Percentiles rank a stretch among this genome's conserved stretches.
Evolutionary conservation across 2,888 invertebrate species (phyloP).

Genomic region (Calephelis perditalis): DNA sequence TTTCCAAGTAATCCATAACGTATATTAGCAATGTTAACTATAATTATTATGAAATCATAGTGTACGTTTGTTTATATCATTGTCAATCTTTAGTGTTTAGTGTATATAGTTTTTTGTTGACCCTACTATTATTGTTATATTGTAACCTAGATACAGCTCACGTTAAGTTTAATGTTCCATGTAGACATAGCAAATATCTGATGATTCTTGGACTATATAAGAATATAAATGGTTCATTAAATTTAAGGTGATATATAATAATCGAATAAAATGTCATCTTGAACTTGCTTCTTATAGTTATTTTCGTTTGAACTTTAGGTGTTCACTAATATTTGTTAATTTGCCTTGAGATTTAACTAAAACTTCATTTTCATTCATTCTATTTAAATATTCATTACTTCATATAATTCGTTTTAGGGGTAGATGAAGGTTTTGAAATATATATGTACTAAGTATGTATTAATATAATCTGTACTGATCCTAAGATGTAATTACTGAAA

Average conservation of each 20-base stretch:
- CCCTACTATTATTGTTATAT: slow-evolving; percentile 56
- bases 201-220: no score
- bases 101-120: slow-evolving; percentile 71
- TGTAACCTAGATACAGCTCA: slow-evolving; percentile 31
- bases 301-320: slow-evolving; percentile 44
- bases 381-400: slow-evolving; percentile 7
- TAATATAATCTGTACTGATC: slow-evolving; percentile 7
- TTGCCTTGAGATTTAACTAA: slow-evolving; percentile 36
- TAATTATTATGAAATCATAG: slow-evolving; percentile 26
- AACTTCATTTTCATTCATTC: slow-evolving; percentile 28
- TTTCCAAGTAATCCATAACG: slow-evolving; percentile 15
- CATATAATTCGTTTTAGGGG: slow-evolving; percentile 1
- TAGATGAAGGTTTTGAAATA: slow-evolving; percentile 12
- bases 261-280: slow-evolving; percentile 51
- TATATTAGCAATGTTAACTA: slow-evolving; percentile 3
- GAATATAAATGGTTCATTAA: slow-evolving; percentile 19
- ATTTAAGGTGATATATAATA: slow-evolving; percentile 19
- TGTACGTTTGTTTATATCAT: slow-evolving; percentile 32
- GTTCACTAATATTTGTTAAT: slow-evolving; percentile 49
- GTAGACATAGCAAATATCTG: no score
- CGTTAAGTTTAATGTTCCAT: background rate
- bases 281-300: slow-evolving; percentile 46
- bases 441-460: background rate
- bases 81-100: slow-evolving; percentile 45
- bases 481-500: background rate